A percentile compares a stretch with the other conserved stretches of the same genome.
phyloP scores from a whole-genome alignment of 2,113 vertebrate species.

The Peromyscus californicus region DNA sequence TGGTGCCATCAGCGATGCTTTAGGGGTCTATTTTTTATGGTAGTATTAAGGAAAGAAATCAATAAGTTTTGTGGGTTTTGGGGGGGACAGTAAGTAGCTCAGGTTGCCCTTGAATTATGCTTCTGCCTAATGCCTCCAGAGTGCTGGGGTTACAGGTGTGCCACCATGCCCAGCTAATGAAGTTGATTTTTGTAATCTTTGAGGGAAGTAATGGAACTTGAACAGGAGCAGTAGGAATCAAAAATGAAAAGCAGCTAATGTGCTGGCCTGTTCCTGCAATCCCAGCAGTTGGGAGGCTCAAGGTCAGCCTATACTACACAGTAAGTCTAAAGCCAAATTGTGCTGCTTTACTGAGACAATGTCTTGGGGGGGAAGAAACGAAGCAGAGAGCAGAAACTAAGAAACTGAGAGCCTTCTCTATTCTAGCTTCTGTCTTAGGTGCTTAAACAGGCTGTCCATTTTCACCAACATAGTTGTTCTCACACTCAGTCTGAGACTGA shows the following conservation, averaged over 20 bases:
- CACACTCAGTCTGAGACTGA: background rate
- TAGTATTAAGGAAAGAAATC: background rate
- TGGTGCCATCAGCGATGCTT: background rate
- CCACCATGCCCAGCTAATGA: background rate
- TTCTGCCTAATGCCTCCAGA: background rate
- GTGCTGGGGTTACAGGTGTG: background rate
- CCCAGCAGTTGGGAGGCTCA: background rate
- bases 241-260: background rate
- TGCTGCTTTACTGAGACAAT: background rate
- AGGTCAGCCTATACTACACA: background rate
- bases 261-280: background rate
- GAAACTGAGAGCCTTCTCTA: background rate
- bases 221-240: background rate
- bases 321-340: background rate
- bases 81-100: background rate
- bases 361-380: background rate
- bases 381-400: background rate
- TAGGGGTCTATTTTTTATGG: background rate
- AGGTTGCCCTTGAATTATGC: background rate
- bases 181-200: background rate
- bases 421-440: background rate
- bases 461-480: background rate
- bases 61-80: background rate
- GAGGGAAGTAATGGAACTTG: background rate
- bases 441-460: background rate